phyloP scores from a whole-genome alignment of 2,797 vertebrate genomes.

The Sebastolobus altivelis region DNA sequence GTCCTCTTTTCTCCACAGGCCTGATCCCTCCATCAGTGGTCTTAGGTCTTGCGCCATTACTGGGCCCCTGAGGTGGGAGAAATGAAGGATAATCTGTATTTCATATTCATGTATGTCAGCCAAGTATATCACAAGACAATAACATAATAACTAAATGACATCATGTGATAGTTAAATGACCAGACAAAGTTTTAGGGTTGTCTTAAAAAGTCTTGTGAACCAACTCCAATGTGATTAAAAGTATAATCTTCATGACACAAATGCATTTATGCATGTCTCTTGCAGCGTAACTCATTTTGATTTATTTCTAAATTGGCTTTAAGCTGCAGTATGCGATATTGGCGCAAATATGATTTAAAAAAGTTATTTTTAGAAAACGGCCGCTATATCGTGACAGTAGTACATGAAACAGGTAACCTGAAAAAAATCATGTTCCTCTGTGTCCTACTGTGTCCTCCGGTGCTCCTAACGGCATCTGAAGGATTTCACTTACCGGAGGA shows the following conservation, averaged over 20 bases:
- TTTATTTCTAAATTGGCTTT: not conserved
- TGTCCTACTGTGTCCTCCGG: too few relatives aligned
- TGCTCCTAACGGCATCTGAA: too few relatives aligned
- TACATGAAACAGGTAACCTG: too few relatives aligned
- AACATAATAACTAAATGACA: not conserved
- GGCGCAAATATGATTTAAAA: too few relatives aligned
- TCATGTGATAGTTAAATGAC: not conserved
- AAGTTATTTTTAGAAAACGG: too few relatives aligned
- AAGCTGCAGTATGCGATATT: too few relatives aligned
- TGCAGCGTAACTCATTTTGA: not conserved
- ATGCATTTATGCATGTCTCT: not conserved
- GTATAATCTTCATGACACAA: too few relatives aligned
- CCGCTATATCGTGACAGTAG: too few relatives aligned
- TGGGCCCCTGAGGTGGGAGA: constrained; percentile 49
- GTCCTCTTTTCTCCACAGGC: constrained; percentile 90
- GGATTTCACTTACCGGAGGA: too few relatives aligned
- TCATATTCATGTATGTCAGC: not conserved
- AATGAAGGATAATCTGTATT: not conserved
- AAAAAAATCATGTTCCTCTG: too few relatives aligned
- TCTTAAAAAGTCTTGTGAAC: not conserved
- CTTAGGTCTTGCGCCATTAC: constrained; percentile 73
- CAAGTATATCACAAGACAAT: not conserved
- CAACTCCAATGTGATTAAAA: not conserved
- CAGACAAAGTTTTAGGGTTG: not conserved
- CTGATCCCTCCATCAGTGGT: constrained; percentile 70